Evolutionary conservation across 2,113 vertebrate genomes (phyloP).

Genomic region (Tychaedon coryphoeus): DNA sequence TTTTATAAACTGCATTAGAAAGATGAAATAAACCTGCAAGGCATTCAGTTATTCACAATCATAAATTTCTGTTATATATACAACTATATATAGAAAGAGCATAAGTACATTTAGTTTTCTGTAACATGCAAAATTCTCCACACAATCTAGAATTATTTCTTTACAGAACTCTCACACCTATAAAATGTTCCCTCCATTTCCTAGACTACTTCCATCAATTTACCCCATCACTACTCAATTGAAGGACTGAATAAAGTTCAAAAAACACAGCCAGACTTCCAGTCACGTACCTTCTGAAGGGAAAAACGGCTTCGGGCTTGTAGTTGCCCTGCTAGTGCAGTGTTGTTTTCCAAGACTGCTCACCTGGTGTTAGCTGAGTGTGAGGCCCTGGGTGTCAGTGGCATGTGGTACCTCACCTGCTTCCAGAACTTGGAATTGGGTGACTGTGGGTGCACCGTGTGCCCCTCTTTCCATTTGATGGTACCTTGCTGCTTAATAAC

Average conservation of each 20-base stretch:
- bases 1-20: not conserved
- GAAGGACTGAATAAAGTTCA: not conserved
- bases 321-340: not conserved
- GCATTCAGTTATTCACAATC: not conserved
- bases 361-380: not conserved
- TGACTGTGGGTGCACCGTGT: not conserved
- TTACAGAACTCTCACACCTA: not conserved
- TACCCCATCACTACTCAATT: accelerated
- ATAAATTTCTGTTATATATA: not conserved
- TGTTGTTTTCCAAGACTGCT: not conserved
- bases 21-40: not conserved
- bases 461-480: constrained; percentile 68
- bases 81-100: not conserved
- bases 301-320: not conserved
- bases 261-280: not conserved
- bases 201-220: not conserved
- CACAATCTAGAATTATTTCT: not conserved
- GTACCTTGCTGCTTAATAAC: constrained; percentile 71
- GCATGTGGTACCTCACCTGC: constrained; percentile 75
- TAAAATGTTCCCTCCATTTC: not conserved
- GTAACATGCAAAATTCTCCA: not conserved
- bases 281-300: not conserved
- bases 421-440: constrained; percentile 75
- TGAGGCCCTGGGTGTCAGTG: not conserved
- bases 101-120: not conserved